Base-by-base conservation (phyloP, 2,888 invertebrate genomes). In the Hyles lineata region DNA sequence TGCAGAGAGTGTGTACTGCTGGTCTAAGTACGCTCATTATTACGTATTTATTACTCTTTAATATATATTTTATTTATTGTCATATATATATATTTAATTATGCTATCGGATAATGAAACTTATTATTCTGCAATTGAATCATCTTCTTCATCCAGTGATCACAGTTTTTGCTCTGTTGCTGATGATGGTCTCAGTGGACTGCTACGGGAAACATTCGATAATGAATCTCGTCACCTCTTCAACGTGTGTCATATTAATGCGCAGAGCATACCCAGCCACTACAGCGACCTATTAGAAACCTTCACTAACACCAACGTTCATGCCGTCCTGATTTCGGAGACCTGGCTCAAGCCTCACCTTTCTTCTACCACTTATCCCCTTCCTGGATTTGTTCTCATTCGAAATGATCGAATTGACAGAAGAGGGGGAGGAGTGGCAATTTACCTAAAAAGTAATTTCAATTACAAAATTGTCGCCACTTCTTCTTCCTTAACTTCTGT, bases 391-490 rank as follows among this genome's bases (percentile, higher is more conserved):
- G 73, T 55, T 15, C 72, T 11, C 71, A 3, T 77, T 1, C 9
- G 70, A 61, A 25, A 73, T 50, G 35, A 29, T 29, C 29, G 29
- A 29, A 29, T 29, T 29, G 29, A 29, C 29, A 29, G 29, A 29
- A 69, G 75, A 7, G 72, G 76, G 19, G 76, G 76, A 19, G 78
- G 78, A 7, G 78, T 76, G 17, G 78, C 75, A 0, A 76, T 76
- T 2, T 78, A 76, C 59, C 71, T 78, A 0, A 70, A 71, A 1
- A 43, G 55, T 15, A 59, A 74, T 35, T 71, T 76, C 21, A 50
- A 73, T 3, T 73, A 59, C 43, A 75, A 71, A 58, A 67, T 74
- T 19, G 0, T 76, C 11, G 35, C 25, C 7, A 11, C 60, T n/a
- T 74, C 76, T 8, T 59, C 74, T 29, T 70, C 72, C 35, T 29